Evolutionary conservation across 2,797 vertebrate species (phyloP), one percentile per base, ranked within the genome.

Genomic region (Mycteria americana): DNA sequence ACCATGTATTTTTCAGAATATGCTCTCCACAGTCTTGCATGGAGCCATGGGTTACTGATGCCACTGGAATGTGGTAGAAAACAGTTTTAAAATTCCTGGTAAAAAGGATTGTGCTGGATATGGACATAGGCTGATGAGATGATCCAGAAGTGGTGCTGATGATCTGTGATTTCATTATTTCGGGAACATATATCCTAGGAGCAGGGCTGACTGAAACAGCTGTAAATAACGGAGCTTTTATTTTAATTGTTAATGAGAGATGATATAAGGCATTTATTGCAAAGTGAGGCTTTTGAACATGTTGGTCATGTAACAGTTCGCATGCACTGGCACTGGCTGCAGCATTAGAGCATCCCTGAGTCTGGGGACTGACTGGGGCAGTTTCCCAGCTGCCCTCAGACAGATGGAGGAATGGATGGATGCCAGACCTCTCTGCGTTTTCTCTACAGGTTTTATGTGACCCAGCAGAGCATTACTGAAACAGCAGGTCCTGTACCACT

Each of bases 401-500:
- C 94, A 96, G 92, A 95, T 89, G 92, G 96, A 78, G 73, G 50
- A 75, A 68, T 89, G 94, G 89, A 95, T 33, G 45, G 75, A 59
- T 94, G 96, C 95, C 95, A 95, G 85, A 85, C 7, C 59, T 46
- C 53, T 80, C 91, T 78, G 65, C 5, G 0, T 30, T 95, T 95
- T 95, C 89, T 93, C 65, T 31, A 50, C 64, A 89, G 91, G 87
- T 89, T 96, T 97, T 96, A 96, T 83, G 65, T 86, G 87, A 81
- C 92, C 94, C 85, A 84, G 85, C 50, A 94, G 94, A 96, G 65
- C 85, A 78, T 51, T 95, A 68, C 82, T 78, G 91, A 89, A 96
- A 84, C 73, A 94, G 91, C 92, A 94, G 92, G 85, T 96, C 85
- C 91, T 83, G 65, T 45, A 84, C 91, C 82, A 91, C 82, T 96